Conservation (phyloP, 2,113 vertebrate species). For the Andinoacara biseriatus region DNA sequence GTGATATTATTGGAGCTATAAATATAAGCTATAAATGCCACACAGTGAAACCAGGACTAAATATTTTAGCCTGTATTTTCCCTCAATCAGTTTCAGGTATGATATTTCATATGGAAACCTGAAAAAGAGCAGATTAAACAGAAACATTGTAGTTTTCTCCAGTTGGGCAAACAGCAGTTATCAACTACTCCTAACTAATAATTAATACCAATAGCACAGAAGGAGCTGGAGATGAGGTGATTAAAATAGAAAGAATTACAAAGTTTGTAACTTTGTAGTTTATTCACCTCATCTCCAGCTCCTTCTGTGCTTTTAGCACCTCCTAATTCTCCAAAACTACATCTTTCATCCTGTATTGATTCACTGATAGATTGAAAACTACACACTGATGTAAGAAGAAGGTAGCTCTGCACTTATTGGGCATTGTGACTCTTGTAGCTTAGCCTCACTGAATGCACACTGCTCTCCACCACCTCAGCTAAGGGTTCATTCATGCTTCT, state of each 20-base stretch:
- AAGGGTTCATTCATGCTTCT: accelerated
- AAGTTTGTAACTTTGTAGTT: accelerated
- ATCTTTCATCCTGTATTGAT: background rate
- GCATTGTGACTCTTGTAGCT: background rate
- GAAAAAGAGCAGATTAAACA: background rate
- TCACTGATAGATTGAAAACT: background rate
- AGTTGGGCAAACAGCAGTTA: background rate
- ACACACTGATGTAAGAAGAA: background rate
- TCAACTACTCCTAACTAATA: background rate
- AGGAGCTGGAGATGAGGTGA: too few relatives aligned
- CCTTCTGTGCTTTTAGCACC: too few relatives aligned
- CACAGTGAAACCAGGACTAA: background rate
- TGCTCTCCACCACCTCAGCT: background rate
- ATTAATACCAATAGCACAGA: background rate
- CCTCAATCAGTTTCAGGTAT: background rate
- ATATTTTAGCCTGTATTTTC: background rate
- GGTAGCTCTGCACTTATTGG: background rate
- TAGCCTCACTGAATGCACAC: background rate
- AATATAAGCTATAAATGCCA: background rate
- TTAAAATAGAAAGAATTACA: too few relatives aligned
- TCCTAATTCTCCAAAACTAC: too few relatives aligned
- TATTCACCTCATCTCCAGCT: background rate
- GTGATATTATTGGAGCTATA: background rate
- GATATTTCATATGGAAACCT: background rate
- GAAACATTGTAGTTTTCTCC: accelerated